Conservation (phyloP, 2,797 vertebrate species). For the Adelosebastes latens region DNA sequence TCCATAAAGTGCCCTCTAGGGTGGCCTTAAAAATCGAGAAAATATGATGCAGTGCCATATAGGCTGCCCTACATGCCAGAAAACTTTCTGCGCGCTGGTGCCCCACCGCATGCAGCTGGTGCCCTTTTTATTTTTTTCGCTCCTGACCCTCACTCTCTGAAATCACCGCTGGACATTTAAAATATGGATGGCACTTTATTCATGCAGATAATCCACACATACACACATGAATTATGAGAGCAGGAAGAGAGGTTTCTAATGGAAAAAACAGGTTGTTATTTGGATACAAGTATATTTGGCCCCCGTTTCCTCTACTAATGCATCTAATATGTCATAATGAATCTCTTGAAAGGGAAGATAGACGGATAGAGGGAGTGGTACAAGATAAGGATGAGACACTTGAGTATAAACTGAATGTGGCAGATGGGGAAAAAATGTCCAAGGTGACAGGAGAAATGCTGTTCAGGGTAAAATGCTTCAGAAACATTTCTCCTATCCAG, state of each 20-base stretch:
- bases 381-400: conserved; percentile 23
- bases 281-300: conserved; percentile 51
- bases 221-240: conserved; percentile 1
- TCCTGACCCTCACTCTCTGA: background rate
- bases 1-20: too few relatives aligned
- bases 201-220: background rate
- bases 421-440: conserved; percentile 63
- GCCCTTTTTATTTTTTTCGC: too few relatives aligned
- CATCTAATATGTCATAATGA: conserved; percentile 70
- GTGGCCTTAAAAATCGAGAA: too few relatives aligned
- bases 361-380: conserved; percentile 6
- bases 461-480: conserved; percentile 64
- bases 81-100: too few relatives aligned
- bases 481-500: conserved; percentile 60
- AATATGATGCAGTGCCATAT: too few relatives aligned
- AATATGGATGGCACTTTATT: conserved; percentile 46
- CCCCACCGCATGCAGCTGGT: too few relatives aligned
- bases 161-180: conserved; percentile 35
- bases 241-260: conserved; percentile 52
- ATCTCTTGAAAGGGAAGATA: conserved; percentile 29
- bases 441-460: conserved; percentile 73
- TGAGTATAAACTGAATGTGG: conserved; percentile 46
- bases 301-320: conserved; percentile 60
- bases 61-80: too few relatives aligned
- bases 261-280: conserved; percentile 68